phyloP scores from a whole-genome alignment of 2,113 vertebrate species.

The Hypanus sabinus region DNA sequence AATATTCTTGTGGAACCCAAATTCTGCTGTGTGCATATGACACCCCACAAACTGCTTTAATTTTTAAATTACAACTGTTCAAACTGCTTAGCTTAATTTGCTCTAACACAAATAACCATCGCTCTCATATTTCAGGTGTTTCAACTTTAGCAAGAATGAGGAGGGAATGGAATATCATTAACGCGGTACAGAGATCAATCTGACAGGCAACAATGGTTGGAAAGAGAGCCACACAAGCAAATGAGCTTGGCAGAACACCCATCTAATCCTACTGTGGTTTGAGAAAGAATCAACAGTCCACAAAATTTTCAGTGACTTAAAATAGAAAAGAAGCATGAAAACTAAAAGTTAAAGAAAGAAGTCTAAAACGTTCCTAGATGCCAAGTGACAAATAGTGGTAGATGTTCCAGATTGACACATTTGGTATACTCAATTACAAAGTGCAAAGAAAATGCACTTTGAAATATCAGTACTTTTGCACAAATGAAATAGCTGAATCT shows the following conservation, averaged over 20 bases:
- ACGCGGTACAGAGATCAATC: background rate
- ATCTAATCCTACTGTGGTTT: background rate
- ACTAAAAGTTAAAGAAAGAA: background rate
- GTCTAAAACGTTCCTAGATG: background rate
- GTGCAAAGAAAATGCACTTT: background rate
- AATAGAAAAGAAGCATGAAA: background rate
- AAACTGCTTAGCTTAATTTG: constrained; percentile 17
- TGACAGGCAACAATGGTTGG: background rate
- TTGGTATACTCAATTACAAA: background rate
- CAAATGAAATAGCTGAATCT: no score
- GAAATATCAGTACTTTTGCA: background rate
- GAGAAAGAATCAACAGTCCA: background rate
- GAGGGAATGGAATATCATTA: background rate
- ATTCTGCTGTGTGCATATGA: background rate
- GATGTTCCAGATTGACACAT: background rate
- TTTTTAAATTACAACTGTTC: background rate
- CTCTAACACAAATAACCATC: background rate
- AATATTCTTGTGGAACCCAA: background rate
- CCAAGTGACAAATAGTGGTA: background rate
- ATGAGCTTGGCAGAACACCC: background rate
- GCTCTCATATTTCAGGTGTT: constrained; percentile 16
- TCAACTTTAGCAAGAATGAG: background rate
- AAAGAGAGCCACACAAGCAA: background rate
- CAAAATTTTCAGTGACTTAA: background rate
- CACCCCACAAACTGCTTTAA: background rate